A percentile compares a stretch with the other conserved stretches of the same genome.
Evolutionary conservation across 2,113 vertebrate genomes (phyloP).

Genomic region (Variabilichromis moorii): DNA sequence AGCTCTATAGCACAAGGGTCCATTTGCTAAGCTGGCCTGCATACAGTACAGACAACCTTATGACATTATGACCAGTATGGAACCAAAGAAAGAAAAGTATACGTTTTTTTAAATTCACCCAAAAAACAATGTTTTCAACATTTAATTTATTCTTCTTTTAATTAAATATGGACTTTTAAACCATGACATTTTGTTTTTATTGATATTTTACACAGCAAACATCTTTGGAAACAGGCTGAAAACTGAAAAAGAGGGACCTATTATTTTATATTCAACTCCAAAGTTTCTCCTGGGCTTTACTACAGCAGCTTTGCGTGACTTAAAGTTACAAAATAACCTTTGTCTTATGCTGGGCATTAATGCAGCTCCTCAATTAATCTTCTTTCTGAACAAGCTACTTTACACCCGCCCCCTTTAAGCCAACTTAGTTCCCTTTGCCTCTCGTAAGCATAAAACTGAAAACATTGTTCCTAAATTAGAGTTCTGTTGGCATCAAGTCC

Average conservation of each 20-base stretch:
- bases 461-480: background rate
- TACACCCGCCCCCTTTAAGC: background rate
- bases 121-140: background rate
- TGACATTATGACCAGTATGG: background rate
- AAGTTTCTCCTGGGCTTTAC: background rate
- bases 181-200: background rate
- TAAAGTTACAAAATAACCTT: background rate
- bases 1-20: background rate
- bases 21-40: background rate
- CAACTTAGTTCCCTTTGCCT: background rate
- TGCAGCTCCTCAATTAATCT: background rate
- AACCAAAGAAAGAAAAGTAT: background rate
- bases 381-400: background rate
- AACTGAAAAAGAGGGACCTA: background rate
- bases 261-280: background rate
- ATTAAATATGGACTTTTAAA: background rate
- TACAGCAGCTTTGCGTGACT: background rate
- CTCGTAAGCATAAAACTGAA: background rate
- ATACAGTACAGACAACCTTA: accelerated
- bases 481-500: background rate
- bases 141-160: background rate
- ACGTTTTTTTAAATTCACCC: background rate
- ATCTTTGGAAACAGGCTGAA: background rate
- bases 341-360: background rate
- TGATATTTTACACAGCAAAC: accelerated